Conservation (phyloP, 2,888 invertebrate genomes). For the Fragum fragum region DNA sequence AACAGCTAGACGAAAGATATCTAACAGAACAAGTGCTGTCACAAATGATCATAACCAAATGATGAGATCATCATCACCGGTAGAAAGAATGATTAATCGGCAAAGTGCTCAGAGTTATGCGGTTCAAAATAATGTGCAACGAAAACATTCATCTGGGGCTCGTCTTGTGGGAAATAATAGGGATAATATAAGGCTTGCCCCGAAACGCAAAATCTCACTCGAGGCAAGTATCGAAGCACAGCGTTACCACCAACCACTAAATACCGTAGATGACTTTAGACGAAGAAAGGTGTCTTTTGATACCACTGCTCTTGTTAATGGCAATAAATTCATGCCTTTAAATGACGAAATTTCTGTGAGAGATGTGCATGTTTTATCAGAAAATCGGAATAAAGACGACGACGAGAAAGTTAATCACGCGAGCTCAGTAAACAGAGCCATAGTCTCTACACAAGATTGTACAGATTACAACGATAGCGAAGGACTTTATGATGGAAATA, state of each 20-base stretch:
- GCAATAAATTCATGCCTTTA: constrained; percentile 36
- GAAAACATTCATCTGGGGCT: constrained; percentile 50
- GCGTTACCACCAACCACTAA: not conserved
- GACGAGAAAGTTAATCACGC: not conserved
- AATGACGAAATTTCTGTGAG: constrained; percentile 42
- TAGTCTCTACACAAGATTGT: not conserved
- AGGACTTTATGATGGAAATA: not conserved
- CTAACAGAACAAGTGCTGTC: not conserved
- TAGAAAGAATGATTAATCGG: constrained; percentile 40
- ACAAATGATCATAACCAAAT: constrained; percentile 1
- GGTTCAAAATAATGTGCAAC: constrained; percentile 19
- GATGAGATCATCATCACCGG: constrained; percentile 29
- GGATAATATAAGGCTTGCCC: constrained; percentile 7
- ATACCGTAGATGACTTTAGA: constrained; percentile 23
- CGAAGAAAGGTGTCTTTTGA: constrained; percentile 63
- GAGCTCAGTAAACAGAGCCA: not conserved
- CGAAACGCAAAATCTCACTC: constrained; percentile 48
- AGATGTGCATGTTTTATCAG: not conserved
- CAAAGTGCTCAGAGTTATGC: constrained; percentile 22
- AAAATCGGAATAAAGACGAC: not conserved
- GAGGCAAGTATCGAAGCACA: constrained; percentile 42
- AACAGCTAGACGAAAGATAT: constrained; percentile 30
- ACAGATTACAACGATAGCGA: not conserved
- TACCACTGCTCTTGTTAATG: constrained; percentile 50
- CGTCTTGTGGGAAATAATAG: constrained; percentile 16